phyloP scores from a whole-genome alignment of 1,140 invertebrate species.

The Leptonema lineaticorne region DNA sequence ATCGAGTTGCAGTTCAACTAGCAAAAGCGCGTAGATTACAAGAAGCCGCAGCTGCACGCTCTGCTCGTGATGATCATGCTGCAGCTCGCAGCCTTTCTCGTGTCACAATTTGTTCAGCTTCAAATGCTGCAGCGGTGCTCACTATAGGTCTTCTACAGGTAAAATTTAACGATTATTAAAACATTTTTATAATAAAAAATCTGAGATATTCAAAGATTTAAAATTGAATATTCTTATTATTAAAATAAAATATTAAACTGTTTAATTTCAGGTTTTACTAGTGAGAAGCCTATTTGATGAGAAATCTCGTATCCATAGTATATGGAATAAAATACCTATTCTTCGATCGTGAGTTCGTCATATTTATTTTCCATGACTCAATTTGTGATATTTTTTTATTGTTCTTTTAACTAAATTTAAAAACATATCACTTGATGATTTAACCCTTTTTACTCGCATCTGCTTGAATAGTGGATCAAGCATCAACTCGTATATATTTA shows the following conservation, averaged over 20 bases:
- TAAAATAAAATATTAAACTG: neutral
- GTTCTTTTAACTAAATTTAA: no score
- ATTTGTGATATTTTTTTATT: neutral
- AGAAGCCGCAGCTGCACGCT: constrained; percentile 70
- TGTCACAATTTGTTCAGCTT: constrained; percentile 71
- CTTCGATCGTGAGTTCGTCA: constrained; percentile 11
- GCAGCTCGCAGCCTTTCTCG: constrained; percentile 73
- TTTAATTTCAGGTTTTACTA: constrained; percentile 62
- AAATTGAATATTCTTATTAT: no score
- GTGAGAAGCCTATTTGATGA: constrained; percentile 70
- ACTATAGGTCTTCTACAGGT: constrained; percentile 61
- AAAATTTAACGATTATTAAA: constrained; percentile 2
- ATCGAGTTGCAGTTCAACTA: constrained; percentile 45
- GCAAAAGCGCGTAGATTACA: constrained; percentile 67
- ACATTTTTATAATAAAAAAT: neutral
- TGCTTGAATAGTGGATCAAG: no score
- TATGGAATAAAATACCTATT: constrained; percentile 54
- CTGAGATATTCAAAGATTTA: neutral
- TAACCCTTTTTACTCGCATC: no score
- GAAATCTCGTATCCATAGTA: constrained; percentile 56
- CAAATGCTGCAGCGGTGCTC: constrained; percentile 72
- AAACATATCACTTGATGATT: no score
- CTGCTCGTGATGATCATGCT: constrained; percentile 76
- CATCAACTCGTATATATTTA: no score
- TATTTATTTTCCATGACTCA: neutral